Base-by-base conservation (phyloP, 2,888 invertebrate genomes). In the Caenorhabditis sp. region DNA sequence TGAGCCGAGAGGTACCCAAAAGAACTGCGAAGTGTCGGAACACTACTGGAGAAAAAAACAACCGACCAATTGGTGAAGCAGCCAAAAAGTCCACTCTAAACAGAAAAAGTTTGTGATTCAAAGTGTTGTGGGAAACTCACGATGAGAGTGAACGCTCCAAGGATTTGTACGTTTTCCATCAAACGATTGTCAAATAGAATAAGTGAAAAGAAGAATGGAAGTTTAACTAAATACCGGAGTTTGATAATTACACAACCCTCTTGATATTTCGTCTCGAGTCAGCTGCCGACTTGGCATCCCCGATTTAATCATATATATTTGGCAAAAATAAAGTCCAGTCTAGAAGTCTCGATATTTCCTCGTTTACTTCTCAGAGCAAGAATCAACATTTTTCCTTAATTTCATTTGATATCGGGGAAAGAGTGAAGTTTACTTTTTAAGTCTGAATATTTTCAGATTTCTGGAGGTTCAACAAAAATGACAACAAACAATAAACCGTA, bases 41-140 rank as follows among this genome's bases (percentile, higher is more conserved):
- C 63, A 28, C 54, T 41, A 14, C 47, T 41, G 8, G 51, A 75
- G 47, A 75, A 66, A 19, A 75, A 35, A 8, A 75, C 75, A 31
- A 75, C 75, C 1, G 75, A 75, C 75, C 75, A 75, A 56, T 75
- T 75, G 8, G 75, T 75, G 47, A 75, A 31, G n/a, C 54, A 75
- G 14, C 75, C 75, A 22, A 75, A 64, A 24, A 75, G 22, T 22
- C 26, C 75, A 24, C 75, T 75, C 75, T 75, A 56, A 41, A 56
- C 19, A 54, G 14, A 26, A 54, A 22, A 14, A 22, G 10, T 8
- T 51, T 24, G 4, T 6, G 7, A 49, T 26, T 22, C n/a, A 51
- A 10, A 51, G 1, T 51, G 2, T 1, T 24, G 14, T 6, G 12
- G 47, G 19, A 24, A 72, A 72, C 72, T 47, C 41, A 72, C 72